phyloP scores from a whole-genome alignment of 2,797 vertebrate genomes.

The Streptopelia turtur region DNA sequence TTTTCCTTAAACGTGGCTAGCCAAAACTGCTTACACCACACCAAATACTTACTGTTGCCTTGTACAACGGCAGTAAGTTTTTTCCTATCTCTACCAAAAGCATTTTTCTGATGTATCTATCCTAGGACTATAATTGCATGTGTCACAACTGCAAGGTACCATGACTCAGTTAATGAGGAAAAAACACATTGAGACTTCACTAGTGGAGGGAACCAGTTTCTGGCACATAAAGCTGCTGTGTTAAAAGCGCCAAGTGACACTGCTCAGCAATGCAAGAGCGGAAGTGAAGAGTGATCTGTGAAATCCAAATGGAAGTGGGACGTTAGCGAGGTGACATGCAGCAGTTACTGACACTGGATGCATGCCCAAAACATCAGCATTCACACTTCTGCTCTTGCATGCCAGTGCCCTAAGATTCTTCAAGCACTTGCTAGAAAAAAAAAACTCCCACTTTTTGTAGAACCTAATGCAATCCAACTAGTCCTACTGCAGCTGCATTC shows the following conservation, averaged over 20 bases:
- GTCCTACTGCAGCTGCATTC: not conserved
- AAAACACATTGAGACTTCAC: not conserved
- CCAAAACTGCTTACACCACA: not conserved
- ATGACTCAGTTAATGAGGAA: not conserved
- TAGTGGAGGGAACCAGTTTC: not conserved
- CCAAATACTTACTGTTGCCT: not conserved
- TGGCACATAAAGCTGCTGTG: not conserved
- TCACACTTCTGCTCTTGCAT: not conserved
- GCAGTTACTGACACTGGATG: not conserved
- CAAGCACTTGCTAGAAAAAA: not conserved
- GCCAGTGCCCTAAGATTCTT: not conserved
- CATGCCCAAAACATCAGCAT: not conserved
- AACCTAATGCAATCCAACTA: not conserved
- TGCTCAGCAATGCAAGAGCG: accelerated
- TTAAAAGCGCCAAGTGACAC: not conserved
- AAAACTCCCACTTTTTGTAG: not conserved
- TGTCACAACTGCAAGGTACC: not conserved
- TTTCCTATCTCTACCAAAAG: not conserved
- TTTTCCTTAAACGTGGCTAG: not conserved
- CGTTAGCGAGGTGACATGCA: not conserved
- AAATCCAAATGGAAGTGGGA: not conserved
- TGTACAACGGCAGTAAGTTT: not conserved
- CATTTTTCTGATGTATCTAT: not conserved
- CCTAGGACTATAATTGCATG: not conserved
- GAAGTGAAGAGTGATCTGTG: not conserved